These are phyloP conservation scores for Drosophila mimica DNA, from an alignment of 2,888 invertebrate genomes.

Conservation along the genomic window DNA sequence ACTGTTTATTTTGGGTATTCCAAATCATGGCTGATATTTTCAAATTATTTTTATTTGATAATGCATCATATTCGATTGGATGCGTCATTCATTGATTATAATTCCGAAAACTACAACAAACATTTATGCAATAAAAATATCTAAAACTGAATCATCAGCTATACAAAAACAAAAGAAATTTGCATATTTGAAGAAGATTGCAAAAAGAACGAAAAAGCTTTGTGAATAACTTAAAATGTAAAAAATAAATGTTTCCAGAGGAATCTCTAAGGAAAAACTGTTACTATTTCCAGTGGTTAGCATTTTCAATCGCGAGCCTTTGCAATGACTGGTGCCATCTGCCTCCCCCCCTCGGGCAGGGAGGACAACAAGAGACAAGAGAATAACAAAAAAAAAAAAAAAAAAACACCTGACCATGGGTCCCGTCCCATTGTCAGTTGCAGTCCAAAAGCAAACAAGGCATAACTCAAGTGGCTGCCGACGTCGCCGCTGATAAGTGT, in stretches of 20 bases:
- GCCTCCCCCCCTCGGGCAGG: background rate
- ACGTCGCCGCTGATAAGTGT: conserved; percentile 32
- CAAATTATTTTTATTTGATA: conserved; percentile 7
- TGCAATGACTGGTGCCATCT: background rate
- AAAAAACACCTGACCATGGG: conserved; percentile 22
- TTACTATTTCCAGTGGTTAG: background rate
- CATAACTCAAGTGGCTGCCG: conserved; percentile 10
- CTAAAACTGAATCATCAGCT: conserved; percentile 39
- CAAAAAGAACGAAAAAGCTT: background rate
- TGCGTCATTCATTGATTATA: conserved; percentile 21
- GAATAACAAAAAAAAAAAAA: background rate
- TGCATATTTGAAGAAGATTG: background rate
- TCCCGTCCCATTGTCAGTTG: conserved; percentile 15
- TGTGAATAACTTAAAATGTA: background rate
- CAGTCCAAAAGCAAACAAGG: background rate
- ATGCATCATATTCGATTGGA: background rate
- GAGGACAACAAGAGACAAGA: background rate
- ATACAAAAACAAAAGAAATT: background rate
- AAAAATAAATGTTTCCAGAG: background rate
- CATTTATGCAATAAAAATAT: conserved; percentile 1
- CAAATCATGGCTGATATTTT: too few relatives aligned
- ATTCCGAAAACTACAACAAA: conserved; percentile 20
- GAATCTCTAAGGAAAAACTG: background rate
- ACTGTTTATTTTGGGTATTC: background rate
- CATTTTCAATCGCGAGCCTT: background rate